Evolutionary conservation across 2,797 vertebrate species (phyloP).

Genomic region (Ispidina lecontei): DNA sequence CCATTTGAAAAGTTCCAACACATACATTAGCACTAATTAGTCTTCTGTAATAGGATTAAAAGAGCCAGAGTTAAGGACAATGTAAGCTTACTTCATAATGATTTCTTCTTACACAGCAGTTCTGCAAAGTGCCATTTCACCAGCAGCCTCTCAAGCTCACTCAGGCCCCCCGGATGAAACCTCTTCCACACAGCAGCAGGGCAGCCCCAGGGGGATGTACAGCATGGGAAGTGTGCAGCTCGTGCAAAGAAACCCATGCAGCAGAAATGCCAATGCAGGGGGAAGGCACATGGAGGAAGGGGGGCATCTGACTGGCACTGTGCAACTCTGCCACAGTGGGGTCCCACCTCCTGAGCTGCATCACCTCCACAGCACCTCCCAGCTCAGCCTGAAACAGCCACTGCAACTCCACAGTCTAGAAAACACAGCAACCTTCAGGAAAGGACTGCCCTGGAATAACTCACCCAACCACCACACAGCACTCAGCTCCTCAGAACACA

Average conservation of each 20-base stretch:
- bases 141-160: neutral
- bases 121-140: constrained; percentile 11
- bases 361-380: neutral
- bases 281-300: neutral
- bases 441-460: neutral
- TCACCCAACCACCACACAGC: neutral
- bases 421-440: neutral
- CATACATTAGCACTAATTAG: constrained; percentile 1
- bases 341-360: neutral
- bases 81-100: constrained; percentile 30
- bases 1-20: neutral
- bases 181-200: neutral
- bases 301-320: no score
- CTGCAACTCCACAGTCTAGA: neutral
- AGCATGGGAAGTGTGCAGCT: neutral
- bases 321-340: neutral
- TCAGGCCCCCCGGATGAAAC: neutral
- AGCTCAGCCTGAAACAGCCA: neutral
- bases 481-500: neutral
- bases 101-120: neutral
- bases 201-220: neutral
- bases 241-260: neutral
- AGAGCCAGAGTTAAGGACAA: neutral
- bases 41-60: constrained; percentile 15
- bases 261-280: neutral